Percentiles rank a stretch among this genome's conserved stretches.
These are phyloP conservation scores for Chloroceryle inda DNA, from an alignment of 2,797 vertebrate genomes.

Conservation along the genomic window DNA sequence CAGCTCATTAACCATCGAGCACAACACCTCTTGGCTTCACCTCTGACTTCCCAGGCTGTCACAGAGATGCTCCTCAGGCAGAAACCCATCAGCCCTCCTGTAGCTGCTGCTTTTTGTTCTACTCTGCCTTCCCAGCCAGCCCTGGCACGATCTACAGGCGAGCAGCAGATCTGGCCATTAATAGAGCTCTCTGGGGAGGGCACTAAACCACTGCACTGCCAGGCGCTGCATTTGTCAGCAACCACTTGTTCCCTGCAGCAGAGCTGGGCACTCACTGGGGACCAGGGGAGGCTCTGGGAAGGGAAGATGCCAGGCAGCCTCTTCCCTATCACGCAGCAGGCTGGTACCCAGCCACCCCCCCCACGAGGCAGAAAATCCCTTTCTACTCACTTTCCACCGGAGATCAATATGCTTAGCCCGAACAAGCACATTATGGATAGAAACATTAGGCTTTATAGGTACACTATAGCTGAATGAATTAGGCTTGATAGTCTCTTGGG, in stretches of 20 bases:
- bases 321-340: rapidly evolving
- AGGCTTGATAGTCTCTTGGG: neutral
- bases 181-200: neutral
- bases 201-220: rapidly evolving
- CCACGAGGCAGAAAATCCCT: rapidly evolving
- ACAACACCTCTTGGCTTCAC: neutral
- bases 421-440: neutral
- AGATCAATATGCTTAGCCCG: neutral
- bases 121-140: neutral
- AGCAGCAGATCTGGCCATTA: neutral
- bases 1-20: rapidly evolving
- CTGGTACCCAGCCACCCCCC: neutral
- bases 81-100: neutral
- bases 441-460: neutral
- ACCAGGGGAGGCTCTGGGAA: rapidly evolving
- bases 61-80: neutral
- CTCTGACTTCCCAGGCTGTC: neutral
- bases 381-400: neutral
- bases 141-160: neutral
- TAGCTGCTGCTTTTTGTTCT: neutral
- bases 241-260: rapidly evolving
- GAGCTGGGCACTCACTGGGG: neutral
- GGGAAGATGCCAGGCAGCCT: neutral
- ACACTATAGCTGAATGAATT: neutral
- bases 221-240: rapidly evolving